Conservation (phyloP, 2,113 vertebrate genomes). For the Eudyptes chrysolophus region DNA sequence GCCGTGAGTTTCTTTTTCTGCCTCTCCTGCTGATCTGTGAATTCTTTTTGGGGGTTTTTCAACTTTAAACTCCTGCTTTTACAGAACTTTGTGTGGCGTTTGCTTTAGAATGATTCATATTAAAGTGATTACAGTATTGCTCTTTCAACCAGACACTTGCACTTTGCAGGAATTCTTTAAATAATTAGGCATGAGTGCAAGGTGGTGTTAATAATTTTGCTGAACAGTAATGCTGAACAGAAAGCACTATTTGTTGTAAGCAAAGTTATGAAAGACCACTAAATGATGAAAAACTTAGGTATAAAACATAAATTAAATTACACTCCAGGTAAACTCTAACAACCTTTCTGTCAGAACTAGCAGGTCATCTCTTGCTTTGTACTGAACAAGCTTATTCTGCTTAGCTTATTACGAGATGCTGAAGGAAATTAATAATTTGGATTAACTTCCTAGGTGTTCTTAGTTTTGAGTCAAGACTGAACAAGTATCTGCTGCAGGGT, state of each 20-base stretch:
- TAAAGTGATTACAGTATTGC: neutral
- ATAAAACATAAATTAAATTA: neutral
- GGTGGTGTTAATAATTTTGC: neutral
- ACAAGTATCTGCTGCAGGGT: neutral
- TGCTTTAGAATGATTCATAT: neutral
- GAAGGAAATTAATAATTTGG: constrained; percentile 6
- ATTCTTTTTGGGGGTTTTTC: neutral
- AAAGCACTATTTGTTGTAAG: neutral
- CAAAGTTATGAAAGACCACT: neutral
- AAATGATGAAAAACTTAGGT: neutral
- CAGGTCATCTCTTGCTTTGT: neutral
- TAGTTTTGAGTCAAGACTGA: neutral
- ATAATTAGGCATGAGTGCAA: neutral
- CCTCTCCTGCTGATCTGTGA: neutral
- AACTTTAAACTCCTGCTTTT: neutral
- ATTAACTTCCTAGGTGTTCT: neutral
- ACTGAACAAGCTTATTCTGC: neutral
- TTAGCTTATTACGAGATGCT: neutral
- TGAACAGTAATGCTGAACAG: neutral
- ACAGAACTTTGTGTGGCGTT: neutral
- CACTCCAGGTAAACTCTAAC: neutral
- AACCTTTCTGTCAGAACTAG: neutral
- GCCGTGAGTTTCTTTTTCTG: neutral
- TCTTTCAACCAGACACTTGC: neutral
- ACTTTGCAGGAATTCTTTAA: neutral